Evolutionary conservation across 2,888 invertebrate genomes (phyloP).

Genomic region (Druceiella hillmani): DNA sequence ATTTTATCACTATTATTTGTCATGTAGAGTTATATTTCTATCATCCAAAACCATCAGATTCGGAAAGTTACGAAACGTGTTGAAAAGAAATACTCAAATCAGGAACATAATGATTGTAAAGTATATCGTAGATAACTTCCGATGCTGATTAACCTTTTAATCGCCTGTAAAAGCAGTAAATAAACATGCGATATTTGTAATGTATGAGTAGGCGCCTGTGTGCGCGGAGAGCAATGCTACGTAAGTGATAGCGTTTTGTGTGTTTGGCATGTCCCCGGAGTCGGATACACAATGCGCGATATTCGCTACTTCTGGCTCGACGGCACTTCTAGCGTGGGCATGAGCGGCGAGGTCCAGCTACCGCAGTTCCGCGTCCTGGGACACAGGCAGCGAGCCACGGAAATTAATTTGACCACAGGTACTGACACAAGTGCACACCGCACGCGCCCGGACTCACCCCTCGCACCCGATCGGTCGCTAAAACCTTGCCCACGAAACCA

Average conservation of each 20-base stretch:
- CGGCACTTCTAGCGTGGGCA: conserved; percentile 89
- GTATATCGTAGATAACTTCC: too few relatives aligned
- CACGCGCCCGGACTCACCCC: conserved; percentile 33
- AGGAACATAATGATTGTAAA: too few relatives aligned
- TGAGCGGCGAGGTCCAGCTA: conserved; percentile 92
- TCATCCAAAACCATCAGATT: too few relatives aligned
- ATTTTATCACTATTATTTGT: too few relatives aligned
- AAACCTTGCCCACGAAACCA: conserved; percentile 3
- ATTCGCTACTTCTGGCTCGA: conserved; percentile 96
- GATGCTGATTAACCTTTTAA: too few relatives aligned
- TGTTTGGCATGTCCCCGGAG: conserved; percentile 62
- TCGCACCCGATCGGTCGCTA: conserved; percentile 7
- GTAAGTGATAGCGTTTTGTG: conserved; percentile 55
- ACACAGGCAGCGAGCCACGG: conserved; percentile 90
- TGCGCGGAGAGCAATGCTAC: conserved; percentile 33
- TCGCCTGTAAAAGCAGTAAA: too few relatives aligned
- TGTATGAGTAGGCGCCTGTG: neutral
- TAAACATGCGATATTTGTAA: too few relatives aligned
- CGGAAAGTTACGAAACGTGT: too few relatives aligned
- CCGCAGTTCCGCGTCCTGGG: conserved; percentile 96
- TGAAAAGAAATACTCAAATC: too few relatives aligned
- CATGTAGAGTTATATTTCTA: too few relatives aligned
- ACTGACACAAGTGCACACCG: conserved; percentile 50
- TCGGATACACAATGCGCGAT: conserved; percentile 97
- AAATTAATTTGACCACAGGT: conserved; percentile 95